Conservation (phyloP, 2,888 invertebrate species). For the Nomada hirtipes region DNA sequence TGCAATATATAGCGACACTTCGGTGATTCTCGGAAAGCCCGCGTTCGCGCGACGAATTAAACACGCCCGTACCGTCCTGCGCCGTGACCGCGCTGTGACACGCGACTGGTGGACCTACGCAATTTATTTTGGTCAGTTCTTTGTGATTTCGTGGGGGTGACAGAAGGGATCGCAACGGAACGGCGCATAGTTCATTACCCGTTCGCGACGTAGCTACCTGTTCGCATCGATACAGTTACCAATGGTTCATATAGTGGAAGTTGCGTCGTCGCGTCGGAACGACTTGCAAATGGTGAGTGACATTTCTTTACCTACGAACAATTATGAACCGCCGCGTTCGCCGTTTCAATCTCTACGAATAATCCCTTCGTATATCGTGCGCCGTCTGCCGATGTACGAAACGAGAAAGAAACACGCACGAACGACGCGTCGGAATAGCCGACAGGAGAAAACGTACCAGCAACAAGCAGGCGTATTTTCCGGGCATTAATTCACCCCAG, state of each 20-base stretch:
- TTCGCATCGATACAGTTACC: constrained; percentile 73
- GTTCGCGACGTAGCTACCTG: constrained; percentile 19
- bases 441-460: too few species aligned
- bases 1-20: constrained; percentile 51
- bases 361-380: too few species aligned
- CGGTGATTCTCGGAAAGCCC: constrained; percentile 26
- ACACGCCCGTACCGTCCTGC: constrained; percentile 50
- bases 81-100: constrained; percentile 44
- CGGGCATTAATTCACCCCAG: not conserved
- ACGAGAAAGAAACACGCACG: too few species aligned
- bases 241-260: constrained; percentile 84
- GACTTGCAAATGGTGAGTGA: constrained; percentile 83
- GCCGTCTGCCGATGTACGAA: too few species aligned
- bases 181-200: constrained; percentile 25
- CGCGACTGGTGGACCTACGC: constrained; percentile 22
- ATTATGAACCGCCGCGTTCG: not conserved
- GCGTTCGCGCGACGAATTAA: constrained; percentile 51
- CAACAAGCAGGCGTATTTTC: not conserved
- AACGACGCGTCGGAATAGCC: too few species aligned
- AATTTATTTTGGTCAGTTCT: constrained; percentile 16
- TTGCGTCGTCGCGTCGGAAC: constrained; percentile 84
- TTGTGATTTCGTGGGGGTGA: constrained; percentile 32
- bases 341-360: too few species aligned
- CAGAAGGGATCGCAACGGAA: not conserved
- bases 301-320: not conserved